Evolutionary conservation across 2,113 vertebrate species (phyloP).

Genomic region (Anhinga anhinga): DNA sequence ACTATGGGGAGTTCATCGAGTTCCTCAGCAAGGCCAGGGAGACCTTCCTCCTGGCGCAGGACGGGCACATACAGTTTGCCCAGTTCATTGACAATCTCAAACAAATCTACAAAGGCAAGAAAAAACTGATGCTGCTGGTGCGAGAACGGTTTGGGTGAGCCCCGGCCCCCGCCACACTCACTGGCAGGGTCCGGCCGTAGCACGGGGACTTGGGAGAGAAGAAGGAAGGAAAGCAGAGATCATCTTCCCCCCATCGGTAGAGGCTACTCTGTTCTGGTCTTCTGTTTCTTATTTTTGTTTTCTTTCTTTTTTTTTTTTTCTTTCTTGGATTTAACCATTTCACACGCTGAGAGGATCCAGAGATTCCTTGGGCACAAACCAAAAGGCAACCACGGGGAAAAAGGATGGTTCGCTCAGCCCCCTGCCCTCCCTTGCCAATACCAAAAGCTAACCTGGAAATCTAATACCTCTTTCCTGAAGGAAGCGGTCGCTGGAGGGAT

Average conservation of each 20-base stretch:
- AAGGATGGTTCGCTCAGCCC: conserved; percentile 61
- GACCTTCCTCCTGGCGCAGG: conserved; percentile 95
- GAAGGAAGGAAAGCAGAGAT: conserved; percentile 62
- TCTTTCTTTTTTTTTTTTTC: not conserved
- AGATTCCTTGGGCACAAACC: conserved; percentile 71
- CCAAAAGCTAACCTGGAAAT: conserved; percentile 73
- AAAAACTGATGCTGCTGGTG: conserved; percentile 98
- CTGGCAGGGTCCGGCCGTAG: conserved; percentile 50
- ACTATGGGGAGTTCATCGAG: conserved; percentile 98
- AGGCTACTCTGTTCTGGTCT: conserved; percentile 63
- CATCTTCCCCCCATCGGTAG: conserved; percentile 26
- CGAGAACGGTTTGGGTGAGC: conserved; percentile 94
- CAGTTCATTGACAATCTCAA: conserved; percentile 99
- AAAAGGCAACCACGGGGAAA: conserved; percentile 68
- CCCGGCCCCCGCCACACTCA: not conserved
- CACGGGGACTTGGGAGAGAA: conserved; percentile 68
- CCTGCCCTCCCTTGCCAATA: conserved; percentile 64
- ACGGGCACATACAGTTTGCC: conserved; percentile 95
- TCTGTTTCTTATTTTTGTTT: not conserved
- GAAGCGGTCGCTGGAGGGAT: conserved; percentile 40
- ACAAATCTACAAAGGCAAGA: conserved; percentile 99
- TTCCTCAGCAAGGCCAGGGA: conserved; percentile 97
- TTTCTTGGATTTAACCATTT: conserved; percentile 56
- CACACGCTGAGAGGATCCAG: conserved; percentile 68
- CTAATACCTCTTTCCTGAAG: conserved; percentile 72